Base-by-base conservation (phyloP, 2,888 invertebrate genomes). In the Drosophila imparisetae region DNA sequence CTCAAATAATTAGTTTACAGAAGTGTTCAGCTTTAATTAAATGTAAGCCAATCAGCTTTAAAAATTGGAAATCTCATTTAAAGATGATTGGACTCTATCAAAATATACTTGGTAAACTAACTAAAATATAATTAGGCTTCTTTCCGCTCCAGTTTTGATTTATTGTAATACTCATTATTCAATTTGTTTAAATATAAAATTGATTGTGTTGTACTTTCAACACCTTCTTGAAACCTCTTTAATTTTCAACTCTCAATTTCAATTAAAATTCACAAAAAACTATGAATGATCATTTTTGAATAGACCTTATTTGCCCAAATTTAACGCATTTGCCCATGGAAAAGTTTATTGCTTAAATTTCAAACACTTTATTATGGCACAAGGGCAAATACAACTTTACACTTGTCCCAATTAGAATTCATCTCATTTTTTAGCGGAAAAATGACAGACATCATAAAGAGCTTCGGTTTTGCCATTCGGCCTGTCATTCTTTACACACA, bases 371-470 rank as follows among this genome's bases (percentile, higher is more conserved):
- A 4, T 59, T 7, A 38, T 8, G 50, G 5, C 21, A 40, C 57
- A 63, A 75, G 71, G 62, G 59, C 53, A 59, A 66, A 34, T 10
- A 24, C 13, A 60, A 59, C 18, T 61, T 55, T 64, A 83, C 74
- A 81, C 74, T 52, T 76, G 76, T 70, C 66, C 55, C 72, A 83
- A 81, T 83, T 80, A 73, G 54, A 53, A 45, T 57, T 40, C 59
- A 76, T 54, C 67, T 67, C 67, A 66, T 59, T 50, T 61, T 54
- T 50, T 24, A 48, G 59, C 68, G 53, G 54, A 61, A 68, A 83
- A 82, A 75, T 79, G 72, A 71, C 63, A 69, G 67, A 61, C 69
- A 52, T 66, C 69, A 63, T 66, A 63, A 69, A 61, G 40, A 49
- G 57, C 45, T 50, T 38, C 6, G 57, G 55, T 13, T 57, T 63